These are phyloP conservation scores for Melanotaenia parkinsoni DNA, from an alignment of 2,797 vertebrate genomes.

Conservation along the genomic window DNA sequence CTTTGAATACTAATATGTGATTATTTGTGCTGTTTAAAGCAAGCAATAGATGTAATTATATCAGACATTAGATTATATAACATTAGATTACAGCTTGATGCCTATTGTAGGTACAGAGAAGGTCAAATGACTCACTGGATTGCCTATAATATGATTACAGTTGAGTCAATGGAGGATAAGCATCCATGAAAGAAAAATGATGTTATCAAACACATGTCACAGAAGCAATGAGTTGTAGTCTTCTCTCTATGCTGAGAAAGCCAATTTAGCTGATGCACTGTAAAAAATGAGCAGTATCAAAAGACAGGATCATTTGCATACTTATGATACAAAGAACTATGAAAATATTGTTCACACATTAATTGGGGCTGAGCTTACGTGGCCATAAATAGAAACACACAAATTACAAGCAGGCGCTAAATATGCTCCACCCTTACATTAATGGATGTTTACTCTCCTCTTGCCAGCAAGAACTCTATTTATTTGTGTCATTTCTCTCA, in stretches of 20 bases:
- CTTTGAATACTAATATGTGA: background rate
- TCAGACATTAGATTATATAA: conserved; percentile 72
- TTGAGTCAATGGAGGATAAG: conserved; percentile 71
- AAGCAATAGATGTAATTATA: conserved; percentile 68
- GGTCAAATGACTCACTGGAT: conserved; percentile 78
- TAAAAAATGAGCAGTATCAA: conserved; percentile 61
- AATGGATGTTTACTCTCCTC: conserved; percentile 52
- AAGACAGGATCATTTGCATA: conserved; percentile 63
- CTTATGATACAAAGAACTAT: conserved; percentile 57
- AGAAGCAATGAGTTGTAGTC: conserved; percentile 46
- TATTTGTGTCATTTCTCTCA: conserved; percentile 42
- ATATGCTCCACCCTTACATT: conserved; percentile 54
- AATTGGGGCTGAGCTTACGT: conserved; percentile 61
- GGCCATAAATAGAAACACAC: conserved; percentile 64
- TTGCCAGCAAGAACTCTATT: conserved; percentile 30
- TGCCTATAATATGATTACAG: conserved; percentile 74
- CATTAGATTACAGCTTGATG: conserved; percentile 68
- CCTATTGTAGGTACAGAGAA: conserved; percentile 71
- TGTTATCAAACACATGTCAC: conserved; percentile 63
- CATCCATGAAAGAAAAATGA: conserved; percentile 67
- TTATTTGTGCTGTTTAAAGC: conserved; percentile 47
- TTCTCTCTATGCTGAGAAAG: conserved; percentile 41
- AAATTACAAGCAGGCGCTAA: conserved; percentile 63
- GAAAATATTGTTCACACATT: conserved; percentile 54
- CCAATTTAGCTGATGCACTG: conserved; percentile 57